phyloP scores from a whole-genome alignment of 23 tunicate species.

The Styela plicata region DNA sequence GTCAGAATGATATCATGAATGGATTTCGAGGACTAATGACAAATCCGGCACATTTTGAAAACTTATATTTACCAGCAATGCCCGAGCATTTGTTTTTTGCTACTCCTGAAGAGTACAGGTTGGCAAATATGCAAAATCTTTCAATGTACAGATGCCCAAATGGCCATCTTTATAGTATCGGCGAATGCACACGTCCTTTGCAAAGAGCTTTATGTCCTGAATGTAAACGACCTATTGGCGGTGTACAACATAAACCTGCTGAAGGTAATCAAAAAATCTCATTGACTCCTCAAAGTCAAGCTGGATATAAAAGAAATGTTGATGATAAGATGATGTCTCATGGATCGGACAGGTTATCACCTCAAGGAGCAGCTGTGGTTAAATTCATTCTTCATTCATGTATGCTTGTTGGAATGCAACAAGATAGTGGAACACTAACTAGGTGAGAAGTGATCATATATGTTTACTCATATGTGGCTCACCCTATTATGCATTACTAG shows the following conservation, averaged over 20 bases:
- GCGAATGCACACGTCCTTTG: conserved; percentile 10
- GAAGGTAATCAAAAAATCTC: conserved; percentile 44
- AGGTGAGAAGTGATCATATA: conserved; percentile 14
- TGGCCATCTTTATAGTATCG: conserved; percentile 31
- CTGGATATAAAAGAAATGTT: conserved; percentile 41
- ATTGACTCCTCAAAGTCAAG: conserved; percentile 53
- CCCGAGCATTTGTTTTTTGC: conserved; percentile 15
- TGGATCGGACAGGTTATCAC: conserved; percentile 40
- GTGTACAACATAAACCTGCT: not conserved
- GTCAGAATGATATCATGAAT: not conserved
- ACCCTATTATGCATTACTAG: too few relatives aligned
- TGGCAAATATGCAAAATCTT: not conserved
- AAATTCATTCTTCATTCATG: conserved; percentile 7
- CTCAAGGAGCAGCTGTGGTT: conserved; percentile 24
- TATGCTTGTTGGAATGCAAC: not conserved
- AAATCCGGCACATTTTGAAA: not conserved
- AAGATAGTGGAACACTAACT: not conserved
- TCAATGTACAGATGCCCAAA: conserved; percentile 22
- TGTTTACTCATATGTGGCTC: too few relatives aligned
- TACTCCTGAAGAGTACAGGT: not conserved
- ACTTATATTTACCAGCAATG: conserved; percentile 20
- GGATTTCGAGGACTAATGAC: not conserved
- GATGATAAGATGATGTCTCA: not conserved
- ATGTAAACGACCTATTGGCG: conserved; percentile 29
- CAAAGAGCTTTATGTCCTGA: conserved; percentile 7